These are phyloP conservation scores for Crotophaga sulcirostris DNA, from an alignment of 2,113 vertebrate species.

Conservation along the genomic window DNA sequence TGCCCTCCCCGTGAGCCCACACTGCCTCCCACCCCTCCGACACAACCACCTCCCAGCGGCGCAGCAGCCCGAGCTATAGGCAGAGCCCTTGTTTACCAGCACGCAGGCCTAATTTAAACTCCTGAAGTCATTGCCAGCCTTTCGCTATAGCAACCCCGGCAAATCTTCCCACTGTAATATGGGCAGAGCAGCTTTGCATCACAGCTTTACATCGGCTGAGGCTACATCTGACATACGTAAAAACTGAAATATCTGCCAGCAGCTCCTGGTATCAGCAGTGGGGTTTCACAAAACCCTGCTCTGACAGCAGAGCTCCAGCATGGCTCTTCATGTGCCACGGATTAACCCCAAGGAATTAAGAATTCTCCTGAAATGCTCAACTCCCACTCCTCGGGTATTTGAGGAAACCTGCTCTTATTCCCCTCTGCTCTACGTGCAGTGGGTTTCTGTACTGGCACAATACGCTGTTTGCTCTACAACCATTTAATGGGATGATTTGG, in stretches of 20 bases:
- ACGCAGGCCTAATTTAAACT: neutral
- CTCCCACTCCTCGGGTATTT: neutral
- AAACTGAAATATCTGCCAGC: neutral
- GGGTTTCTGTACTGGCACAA: neutral
- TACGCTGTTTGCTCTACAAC: neutral
- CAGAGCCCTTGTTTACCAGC: neutral
- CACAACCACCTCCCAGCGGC: neutral
- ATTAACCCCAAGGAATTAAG: neutral
- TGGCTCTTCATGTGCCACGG: neutral
- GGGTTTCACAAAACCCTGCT: neutral
- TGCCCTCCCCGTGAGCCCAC: neutral
- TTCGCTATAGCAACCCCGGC: neutral
- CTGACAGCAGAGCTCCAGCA: neutral
- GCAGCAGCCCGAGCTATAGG: neutral
- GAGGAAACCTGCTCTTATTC: neutral
- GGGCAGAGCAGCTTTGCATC: neutral
- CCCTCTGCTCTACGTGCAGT: fast-evolving
- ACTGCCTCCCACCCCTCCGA: neutral
- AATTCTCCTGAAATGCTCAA: neutral
- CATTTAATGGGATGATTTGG: fast-evolving
- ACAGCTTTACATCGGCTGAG: neutral
- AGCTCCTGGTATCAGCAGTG: fast-evolving
- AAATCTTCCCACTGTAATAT: neutral
- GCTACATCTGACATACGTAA: neutral
- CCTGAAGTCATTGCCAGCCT: neutral